A percentile compares a stretch with the other conserved stretches of the same genome.
phyloP scores from a whole-genome alignment of 2,113 vertebrate genomes.

The Myotis yumanensis region DNA sequence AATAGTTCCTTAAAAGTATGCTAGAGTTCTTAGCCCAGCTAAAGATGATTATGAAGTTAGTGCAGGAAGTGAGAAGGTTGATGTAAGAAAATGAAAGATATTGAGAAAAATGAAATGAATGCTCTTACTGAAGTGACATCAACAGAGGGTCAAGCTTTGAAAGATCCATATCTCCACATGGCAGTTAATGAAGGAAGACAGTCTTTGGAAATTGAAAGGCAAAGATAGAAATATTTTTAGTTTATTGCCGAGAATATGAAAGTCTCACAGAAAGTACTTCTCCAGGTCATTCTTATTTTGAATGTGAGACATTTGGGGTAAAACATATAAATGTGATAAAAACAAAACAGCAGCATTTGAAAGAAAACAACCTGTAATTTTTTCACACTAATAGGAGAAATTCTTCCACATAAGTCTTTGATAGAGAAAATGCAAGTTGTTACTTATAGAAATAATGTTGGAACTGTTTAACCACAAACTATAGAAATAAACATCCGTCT shows the following conservation, averaged over 20 bases:
- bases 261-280: background rate
- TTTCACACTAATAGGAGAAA: constrained; percentile 6
- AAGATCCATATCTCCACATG: background rate
- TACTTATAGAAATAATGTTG: background rate
- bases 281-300: background rate
- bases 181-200: background rate
- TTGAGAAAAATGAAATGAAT: background rate
- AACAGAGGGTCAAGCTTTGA: background rate
- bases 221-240: background rate
- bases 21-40: background rate
- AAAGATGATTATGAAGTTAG: background rate
- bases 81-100: background rate
- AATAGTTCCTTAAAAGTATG: background rate
- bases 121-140: background rate
- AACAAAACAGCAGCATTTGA: background rate
- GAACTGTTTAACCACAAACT: background rate
- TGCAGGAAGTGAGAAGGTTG: background rate
- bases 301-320: background rate
- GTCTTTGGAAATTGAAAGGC: background rate
- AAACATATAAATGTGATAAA: background rate
- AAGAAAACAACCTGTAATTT: background rate
- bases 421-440: constrained; percentile 23
- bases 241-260: background rate
- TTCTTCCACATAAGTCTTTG: background rate
- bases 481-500: background rate